phyloP scores from a whole-genome alignment of 2,888 invertebrate species.

The Melanophora roralis region DNA sequence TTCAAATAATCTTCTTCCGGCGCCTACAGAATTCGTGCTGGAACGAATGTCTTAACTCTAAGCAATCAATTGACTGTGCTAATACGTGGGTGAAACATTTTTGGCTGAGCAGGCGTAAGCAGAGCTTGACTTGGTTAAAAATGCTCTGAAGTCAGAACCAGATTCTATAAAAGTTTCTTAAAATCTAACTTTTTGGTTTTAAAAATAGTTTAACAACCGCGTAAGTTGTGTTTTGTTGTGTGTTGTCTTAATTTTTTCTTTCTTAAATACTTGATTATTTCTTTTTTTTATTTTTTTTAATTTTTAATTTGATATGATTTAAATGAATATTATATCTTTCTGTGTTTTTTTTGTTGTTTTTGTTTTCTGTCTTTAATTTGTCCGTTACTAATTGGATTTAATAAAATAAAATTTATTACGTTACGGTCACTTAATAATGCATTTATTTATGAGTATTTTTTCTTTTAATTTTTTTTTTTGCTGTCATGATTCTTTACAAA shows the following conservation, averaged over 20 bases:
- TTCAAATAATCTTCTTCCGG: no score
- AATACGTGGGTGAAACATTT: no score
- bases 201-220: no score
- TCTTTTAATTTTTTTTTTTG: background rate
- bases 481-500: background rate
- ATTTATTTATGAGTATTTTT: conserved; percentile 48
- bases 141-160: no score
- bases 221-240: no score
- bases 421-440: conserved; percentile 68
- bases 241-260: conserved; percentile 30
- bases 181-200: no score
- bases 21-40: no score
- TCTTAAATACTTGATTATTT: conserved; percentile 48
- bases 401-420: conserved; percentile 74
- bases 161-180: no score
- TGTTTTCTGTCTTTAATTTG: conserved; percentile 67
- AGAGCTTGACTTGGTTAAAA: no score
- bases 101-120: no score
- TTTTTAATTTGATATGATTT: conserved; percentile 29
- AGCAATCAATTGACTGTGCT: no score
- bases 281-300: conserved; percentile 48
- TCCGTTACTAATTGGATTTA: conserved; percentile 75
- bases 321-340: conserved; percentile 19
- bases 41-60: no score
- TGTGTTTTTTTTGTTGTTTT: background rate